Conservation (phyloP, 2,113 vertebrate genomes). For the Chlorocebus sabaeus region DNA sequence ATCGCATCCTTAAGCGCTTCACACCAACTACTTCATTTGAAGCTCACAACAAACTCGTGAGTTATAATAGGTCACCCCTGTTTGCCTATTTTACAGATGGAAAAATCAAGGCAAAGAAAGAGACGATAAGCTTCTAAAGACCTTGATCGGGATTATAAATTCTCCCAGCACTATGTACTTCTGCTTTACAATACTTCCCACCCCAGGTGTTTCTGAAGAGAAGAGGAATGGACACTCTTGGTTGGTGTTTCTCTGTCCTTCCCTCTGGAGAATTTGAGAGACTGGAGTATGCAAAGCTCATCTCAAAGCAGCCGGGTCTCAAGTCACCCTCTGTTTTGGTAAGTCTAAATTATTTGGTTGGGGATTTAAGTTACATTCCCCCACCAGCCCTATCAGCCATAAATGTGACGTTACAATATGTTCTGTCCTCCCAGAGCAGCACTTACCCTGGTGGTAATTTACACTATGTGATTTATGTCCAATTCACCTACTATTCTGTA, state of each 20-base stretch:
- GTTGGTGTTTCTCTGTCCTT: background rate
- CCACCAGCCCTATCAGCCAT: accelerated
- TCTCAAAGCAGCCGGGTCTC: background rate
- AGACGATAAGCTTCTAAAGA: background rate
- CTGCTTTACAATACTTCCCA: background rate
- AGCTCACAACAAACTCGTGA: background rate
- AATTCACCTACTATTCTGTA: background rate
- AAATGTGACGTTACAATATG: background rate
- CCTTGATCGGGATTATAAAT: background rate
- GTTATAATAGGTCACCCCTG: background rate
- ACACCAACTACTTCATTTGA: background rate
- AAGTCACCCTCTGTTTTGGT: background rate
- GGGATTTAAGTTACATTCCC: background rate
- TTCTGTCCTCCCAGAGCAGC: background rate
- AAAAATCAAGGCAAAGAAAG: background rate
- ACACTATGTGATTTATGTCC: background rate
- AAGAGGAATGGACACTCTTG: background rate
- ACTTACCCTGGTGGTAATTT: too few relatives aligned
- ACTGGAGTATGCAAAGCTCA: background rate
- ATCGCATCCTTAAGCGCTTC: background rate
- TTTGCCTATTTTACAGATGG: background rate
- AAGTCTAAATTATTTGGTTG: background rate
- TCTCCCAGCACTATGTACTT: background rate
- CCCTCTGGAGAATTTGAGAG: background rate
- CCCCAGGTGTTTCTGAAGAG: background rate